Conservation (phyloP, 2,888 invertebrate genomes). For the Pterostichus niger region DNA sequence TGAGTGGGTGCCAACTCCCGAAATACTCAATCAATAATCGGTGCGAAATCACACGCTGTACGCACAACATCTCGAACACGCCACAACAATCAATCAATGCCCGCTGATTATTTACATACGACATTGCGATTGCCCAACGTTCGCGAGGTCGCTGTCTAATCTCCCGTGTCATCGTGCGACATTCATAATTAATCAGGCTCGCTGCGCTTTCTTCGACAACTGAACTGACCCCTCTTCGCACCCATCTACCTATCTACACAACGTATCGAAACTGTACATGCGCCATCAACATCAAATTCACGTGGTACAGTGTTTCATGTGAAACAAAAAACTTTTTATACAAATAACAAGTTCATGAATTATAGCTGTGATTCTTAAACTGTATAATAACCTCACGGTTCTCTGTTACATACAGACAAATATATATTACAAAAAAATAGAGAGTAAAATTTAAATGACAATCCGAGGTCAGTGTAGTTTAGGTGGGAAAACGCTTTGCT, state of each 20-base stretch:
- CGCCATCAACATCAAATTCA: no score
- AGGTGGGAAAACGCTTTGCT: no score
- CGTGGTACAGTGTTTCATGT: no score
- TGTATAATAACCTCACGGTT: no score
- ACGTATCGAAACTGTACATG: neutral
- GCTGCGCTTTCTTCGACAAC: conserved; percentile 19
- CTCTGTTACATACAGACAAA: no score
- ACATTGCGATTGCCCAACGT: conserved; percentile 49
- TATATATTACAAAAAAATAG: no score
- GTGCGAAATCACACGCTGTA: conserved; percentile 43
- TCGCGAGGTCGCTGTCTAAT: conserved; percentile 48
- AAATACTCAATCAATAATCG: conserved; percentile 61
- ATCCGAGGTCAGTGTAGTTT: no score
- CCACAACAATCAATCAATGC: conserved; percentile 51
- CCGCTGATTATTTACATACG: conserved; percentile 51
- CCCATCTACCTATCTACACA: conserved; percentile 17
- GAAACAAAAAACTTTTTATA: no score
- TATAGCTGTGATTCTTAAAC: no score
- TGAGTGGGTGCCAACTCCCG: neutral
- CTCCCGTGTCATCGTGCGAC: conserved; percentile 52
- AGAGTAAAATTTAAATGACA: no score
- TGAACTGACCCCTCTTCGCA: neutral
- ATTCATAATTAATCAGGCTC: conserved; percentile 54
- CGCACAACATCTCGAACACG: neutral
- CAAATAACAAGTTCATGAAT: no score